These are phyloP conservation scores for Trichacis sp. DNA, from an alignment of 2,888 invertebrate genomes.

Conservation along the genomic window DNA sequence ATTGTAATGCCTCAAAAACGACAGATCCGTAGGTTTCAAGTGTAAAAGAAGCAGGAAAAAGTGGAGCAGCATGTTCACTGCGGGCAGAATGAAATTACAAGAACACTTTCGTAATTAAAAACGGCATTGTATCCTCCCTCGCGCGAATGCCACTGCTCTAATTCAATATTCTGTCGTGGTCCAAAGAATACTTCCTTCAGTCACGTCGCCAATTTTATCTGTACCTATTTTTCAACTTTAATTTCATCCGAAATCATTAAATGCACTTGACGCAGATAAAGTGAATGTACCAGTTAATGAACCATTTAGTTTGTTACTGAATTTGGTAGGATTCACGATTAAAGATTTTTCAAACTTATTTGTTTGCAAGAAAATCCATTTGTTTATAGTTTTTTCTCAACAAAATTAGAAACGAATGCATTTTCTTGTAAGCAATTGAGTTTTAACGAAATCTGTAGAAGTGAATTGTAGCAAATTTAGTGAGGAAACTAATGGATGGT, in stretches of 20 bases:
- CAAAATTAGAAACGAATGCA: too few relatives aligned
- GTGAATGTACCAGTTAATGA: too few relatives aligned
- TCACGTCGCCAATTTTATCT: not conserved
- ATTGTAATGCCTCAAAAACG: constrained; percentile 2
- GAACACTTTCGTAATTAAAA: constrained; percentile 29
- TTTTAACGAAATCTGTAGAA: too few relatives aligned
- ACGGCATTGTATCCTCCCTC: constrained; percentile 37
- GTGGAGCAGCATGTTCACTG: constrained; percentile 8
- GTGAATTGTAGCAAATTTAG: too few relatives aligned
- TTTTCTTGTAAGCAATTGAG: too few relatives aligned
- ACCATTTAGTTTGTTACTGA: too few relatives aligned
- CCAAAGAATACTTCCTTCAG: not conserved
- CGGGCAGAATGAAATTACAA: constrained; percentile 17
- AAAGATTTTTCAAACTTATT: too few relatives aligned
- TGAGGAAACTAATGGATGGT: too few relatives aligned
- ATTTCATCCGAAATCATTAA: not conserved
- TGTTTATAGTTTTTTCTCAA: too few relatives aligned
- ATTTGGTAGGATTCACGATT: too few relatives aligned
- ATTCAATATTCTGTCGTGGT: not conserved
- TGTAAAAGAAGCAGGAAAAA: constrained; percentile 2
- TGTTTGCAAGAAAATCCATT: too few relatives aligned
- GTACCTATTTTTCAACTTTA: not conserved
- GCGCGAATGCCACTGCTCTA: not conserved
- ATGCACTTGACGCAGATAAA: too few relatives aligned
- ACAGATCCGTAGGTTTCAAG: not conserved